Conservation (phyloP, 2,888 invertebrate genomes). For the Branchipolynoe longqiensis region DNA sequence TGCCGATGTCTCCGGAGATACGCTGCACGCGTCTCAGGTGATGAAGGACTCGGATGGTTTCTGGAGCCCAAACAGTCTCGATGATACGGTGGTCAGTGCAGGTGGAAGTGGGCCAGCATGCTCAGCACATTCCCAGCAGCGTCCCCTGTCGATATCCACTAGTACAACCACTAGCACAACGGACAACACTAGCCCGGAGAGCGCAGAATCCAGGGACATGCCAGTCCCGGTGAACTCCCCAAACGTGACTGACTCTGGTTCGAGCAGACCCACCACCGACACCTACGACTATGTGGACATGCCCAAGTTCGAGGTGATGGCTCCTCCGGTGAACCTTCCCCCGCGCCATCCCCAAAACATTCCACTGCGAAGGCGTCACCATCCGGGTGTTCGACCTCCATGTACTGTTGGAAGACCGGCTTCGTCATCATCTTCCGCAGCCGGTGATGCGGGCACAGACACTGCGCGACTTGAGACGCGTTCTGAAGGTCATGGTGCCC, state of each 20-base stretch:
- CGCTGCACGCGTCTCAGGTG: slow-evolving; percentile 43
- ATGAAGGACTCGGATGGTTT: slow-evolving; percentile 43
- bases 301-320: slow-evolving; percentile 38
- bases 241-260: slow-evolving; percentile 67
- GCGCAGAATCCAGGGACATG: slow-evolving; percentile 54
- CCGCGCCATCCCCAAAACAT: slow-evolving; percentile 19
- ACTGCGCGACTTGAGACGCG: slow-evolving; percentile 20
- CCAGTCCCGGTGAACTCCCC: slow-evolving; percentile 67
- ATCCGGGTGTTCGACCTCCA: slow-evolving; percentile 25
- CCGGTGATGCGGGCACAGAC: neutral
- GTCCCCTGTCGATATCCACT: slow-evolving; percentile 61
- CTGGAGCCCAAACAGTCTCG: slow-evolving; percentile 48
- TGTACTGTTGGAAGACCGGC: slow-evolving; percentile 32
- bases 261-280: slow-evolving; percentile 65
- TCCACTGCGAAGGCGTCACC: slow-evolving; percentile 12
- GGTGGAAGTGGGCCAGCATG: neutral
- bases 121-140: slow-evolving; percentile 13
- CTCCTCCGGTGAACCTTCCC: slow-evolving; percentile 7
- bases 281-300: slow-evolving; percentile 66
- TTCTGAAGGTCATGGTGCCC: slow-evolving; percentile 12
- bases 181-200: slow-evolving; percentile 61
- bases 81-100: slow-evolving; percentile 47
- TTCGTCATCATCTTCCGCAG: neutral
- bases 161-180: slow-evolving; percentile 58
- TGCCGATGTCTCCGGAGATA: slow-evolving; percentile 46